Base-by-base conservation (phyloP, 1,140 invertebrate species). In the Eufriesea mexicana region DNA sequence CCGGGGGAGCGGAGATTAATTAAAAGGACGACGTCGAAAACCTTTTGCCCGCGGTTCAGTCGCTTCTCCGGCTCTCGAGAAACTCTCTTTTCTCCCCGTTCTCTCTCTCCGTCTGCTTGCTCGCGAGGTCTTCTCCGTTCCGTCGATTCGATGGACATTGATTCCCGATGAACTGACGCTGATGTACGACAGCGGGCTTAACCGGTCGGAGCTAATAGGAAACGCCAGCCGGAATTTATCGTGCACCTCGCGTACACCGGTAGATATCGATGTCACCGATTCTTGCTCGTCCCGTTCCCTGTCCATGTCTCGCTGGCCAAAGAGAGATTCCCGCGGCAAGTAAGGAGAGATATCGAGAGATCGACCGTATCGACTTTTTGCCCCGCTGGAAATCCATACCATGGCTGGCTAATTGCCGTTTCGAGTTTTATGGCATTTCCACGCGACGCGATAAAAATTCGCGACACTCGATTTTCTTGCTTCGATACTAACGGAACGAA, bases 11-110 rank as follows among this genome's bases (percentile, higher is more conserved):
- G 42, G 75, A 89, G 88, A 89, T 89, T 89, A 89, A 89, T 89
- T 89, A 89, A 89, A 89, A 85, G 85, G 72, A 85, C 70, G 82
- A 85, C 84, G 87, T 84, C 82, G 76, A 86, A 85, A 89, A 84
- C 70, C 87, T 89, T 90, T 89, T 28, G 71, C 77, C 51, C 66
- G 71, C 84, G 77, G 54, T 87, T 86, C 72, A 6, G 18, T 55
- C 59, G 77, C 12, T 42, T 49, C 68, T 59, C n/a, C 6, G 25
- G 28, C 28, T 16, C 55, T 45, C 59, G 70, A 66, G 54, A 23
- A 49, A 25, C 20, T 49, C 35, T 51, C 64, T 68, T 25, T 85
- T 18, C 14, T 16, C 14, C 5, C 16, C n/a, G 20, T 47, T 68
- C 59, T 35, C n/a, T 57, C 20, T n/a, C 64, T 42, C 49, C 49